A percentile compares a stretch with the other conserved stretches of the same genome.
Conservation (phyloP, 2,113 vertebrate species). For the Microtus richardsoni region DNA sequence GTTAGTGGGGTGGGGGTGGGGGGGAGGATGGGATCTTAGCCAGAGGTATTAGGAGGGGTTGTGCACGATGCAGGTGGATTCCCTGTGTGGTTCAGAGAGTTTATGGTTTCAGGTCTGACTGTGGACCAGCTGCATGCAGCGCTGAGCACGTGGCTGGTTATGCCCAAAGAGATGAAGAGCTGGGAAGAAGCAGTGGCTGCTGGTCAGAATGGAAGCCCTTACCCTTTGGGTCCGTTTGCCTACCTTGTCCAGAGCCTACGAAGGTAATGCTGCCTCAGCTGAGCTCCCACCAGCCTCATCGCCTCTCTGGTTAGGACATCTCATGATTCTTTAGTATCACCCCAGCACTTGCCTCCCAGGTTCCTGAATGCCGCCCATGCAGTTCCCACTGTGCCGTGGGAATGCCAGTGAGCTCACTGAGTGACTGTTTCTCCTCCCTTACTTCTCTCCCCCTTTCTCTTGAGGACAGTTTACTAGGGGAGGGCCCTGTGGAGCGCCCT, state of each 20-base stretch:
- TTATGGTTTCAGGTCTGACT: conserved; percentile 86
- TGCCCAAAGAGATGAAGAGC: conserved; percentile 74
- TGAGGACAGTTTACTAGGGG: conserved; percentile 78
- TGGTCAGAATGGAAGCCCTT: conserved; percentile 80
- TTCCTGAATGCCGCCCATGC: background rate
- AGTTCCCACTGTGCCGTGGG: background rate
- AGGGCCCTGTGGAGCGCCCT: conserved; percentile 70
- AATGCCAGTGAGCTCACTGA: background rate
- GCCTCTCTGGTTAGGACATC: background rate
- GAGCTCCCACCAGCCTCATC: background rate
- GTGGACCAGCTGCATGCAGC: conserved; percentile 89
- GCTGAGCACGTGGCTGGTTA: conserved; percentile 85
- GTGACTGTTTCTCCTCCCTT: background rate
- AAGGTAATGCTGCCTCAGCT: conserved; percentile 81
- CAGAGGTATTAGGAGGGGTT: background rate
- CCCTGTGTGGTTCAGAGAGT: background rate
- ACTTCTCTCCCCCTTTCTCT: background rate
- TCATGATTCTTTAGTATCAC: background rate
- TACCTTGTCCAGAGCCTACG: conserved; percentile 87
- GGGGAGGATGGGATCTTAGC: background rate
- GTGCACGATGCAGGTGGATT: background rate
- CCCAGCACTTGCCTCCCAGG: background rate
- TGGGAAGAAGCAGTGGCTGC: conserved; percentile 86
- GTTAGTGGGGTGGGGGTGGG: conserved; percentile 75
- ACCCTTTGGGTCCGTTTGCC: conserved; percentile 89